phyloP scores from a whole-genome alignment of 2,113 vertebrate genomes.

The Strigops habroptila region DNA sequence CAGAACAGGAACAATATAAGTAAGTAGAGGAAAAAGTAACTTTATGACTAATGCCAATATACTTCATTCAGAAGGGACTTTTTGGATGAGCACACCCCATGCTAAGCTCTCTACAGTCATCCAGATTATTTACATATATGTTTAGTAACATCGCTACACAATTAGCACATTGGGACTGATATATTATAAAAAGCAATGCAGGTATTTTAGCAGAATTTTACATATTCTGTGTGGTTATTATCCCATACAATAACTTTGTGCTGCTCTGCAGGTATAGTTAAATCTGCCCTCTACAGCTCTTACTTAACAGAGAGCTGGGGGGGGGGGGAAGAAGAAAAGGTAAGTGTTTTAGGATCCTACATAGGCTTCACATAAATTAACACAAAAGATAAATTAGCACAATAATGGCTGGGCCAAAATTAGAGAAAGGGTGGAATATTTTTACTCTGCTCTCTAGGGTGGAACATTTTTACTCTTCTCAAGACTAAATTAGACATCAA shows the following conservation, averaged over 20 bases:
- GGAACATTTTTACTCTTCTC: background rate
- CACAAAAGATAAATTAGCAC: background rate
- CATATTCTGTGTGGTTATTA: background rate
- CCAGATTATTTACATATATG: background rate
- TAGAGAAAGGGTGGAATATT: background rate
- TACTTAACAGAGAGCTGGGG: background rate
- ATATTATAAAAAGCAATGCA: background rate
- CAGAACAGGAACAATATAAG: background rate
- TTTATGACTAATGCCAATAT: background rate
- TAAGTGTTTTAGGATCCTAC: background rate
- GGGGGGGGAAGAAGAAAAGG: background rate
- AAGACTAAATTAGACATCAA: background rate
- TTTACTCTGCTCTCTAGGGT: background rate
- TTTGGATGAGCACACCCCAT: background rate
- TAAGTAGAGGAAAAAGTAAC: background rate
- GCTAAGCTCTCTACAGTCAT: background rate
- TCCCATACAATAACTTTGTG: background rate
- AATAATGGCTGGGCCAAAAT: background rate
- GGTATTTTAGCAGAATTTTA: background rate
- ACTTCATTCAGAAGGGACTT: background rate
- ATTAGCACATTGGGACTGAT: background rate
- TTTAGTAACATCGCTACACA: background rate
- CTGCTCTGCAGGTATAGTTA: background rate
- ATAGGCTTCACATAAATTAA: background rate
- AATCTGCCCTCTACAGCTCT: background rate